Base-by-base conservation (phyloP, 2,797 vertebrate species). In the Chloroceryle inda region DNA sequence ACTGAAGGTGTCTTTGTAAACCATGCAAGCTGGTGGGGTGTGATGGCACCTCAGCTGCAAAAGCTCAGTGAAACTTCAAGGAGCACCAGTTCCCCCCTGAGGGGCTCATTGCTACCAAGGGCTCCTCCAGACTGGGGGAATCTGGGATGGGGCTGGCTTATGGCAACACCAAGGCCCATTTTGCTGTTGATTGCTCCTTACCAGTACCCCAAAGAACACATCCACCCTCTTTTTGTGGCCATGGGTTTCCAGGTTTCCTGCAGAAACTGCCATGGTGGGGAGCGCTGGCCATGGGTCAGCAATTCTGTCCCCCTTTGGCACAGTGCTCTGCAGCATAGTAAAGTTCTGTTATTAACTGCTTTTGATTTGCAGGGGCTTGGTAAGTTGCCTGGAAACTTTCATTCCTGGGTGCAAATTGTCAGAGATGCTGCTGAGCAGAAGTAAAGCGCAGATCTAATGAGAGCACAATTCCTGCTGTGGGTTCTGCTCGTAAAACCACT, bases 401-500 rank as follows among this genome's bases (percentile, higher is more conserved):
- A n/a, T 56, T 88, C 23, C 64, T 37, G 86, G 22, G 42, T 79
- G 63, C 27, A 76, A n/a, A 37, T 7, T 26, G 19, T 17, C 47
- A 53, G 37, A 66, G 59, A 42, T 2, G 0, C 40, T 49, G 12
- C 47, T 27, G 68, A 4, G 49, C 4, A 18, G 77, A 20, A 8
- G 11, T 2, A 14, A 38, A 66, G 84, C 1, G 0, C 49, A 27
- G 74, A 68, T 21, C 10, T 27, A 77, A 42, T 0, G 4, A 38
- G 64, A 71, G 5, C 0, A 0, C 10, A 8, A 2, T 37, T 74
- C 56, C 55, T 0, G 1, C 59, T 53, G 56, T 3, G 2, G 23
- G 13, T 69, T 33, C 59, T 56, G 75, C 74, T 31, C 0, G 0
- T 79, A 31, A 42, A 27, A 26, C 59, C 0, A 0, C 11, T 10